phyloP scores from a whole-genome alignment of 2,888 invertebrate genomes.

The Suillia variegata region DNA sequence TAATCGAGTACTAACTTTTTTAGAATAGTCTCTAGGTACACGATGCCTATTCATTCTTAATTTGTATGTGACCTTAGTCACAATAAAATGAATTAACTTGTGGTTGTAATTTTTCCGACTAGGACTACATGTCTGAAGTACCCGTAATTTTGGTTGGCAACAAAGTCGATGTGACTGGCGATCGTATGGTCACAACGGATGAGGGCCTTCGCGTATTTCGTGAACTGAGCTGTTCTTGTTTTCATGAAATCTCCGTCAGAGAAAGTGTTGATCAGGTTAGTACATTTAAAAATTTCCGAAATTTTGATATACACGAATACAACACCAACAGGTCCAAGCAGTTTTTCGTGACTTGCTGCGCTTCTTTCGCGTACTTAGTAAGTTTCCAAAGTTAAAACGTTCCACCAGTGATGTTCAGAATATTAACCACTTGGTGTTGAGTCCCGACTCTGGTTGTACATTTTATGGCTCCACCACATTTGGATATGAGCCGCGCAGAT shows the following conservation, averaged over 20 bases:
- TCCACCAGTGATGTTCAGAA: conserved; percentile 66
- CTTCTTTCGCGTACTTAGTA: conserved; percentile 75
- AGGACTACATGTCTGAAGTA: conserved; percentile 70
- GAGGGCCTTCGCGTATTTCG: conserved; percentile 77
- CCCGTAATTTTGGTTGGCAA: conserved; percentile 84
- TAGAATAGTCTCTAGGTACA: too few species aligned
- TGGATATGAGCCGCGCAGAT: conserved; percentile 48
- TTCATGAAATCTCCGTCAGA: conserved; percentile 84
- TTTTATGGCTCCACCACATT: conserved; percentile 58
- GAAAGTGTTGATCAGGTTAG: conserved; percentile 81
- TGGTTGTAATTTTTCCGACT: too few species aligned
- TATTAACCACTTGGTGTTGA: conserved; percentile 62
- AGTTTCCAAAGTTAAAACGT: conserved; percentile 69
- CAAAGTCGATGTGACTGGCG: conserved; percentile 77
- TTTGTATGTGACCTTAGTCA: too few species aligned
- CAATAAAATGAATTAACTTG: too few species aligned
- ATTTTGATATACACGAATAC: neutral
- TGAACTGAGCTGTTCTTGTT: conserved; percentile 81
- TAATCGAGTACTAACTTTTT: too few species aligned
- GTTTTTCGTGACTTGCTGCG: conserved; percentile 79
- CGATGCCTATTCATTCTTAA: too few species aligned
- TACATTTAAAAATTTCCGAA: conserved; percentile 3
- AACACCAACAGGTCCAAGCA: conserved; percentile 68
- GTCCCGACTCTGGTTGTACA: conserved; percentile 63
- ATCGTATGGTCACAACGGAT: conserved; percentile 79